Conservation (phyloP, 2,888 invertebrate genomes). For the Ischnus inquisitorius region DNA sequence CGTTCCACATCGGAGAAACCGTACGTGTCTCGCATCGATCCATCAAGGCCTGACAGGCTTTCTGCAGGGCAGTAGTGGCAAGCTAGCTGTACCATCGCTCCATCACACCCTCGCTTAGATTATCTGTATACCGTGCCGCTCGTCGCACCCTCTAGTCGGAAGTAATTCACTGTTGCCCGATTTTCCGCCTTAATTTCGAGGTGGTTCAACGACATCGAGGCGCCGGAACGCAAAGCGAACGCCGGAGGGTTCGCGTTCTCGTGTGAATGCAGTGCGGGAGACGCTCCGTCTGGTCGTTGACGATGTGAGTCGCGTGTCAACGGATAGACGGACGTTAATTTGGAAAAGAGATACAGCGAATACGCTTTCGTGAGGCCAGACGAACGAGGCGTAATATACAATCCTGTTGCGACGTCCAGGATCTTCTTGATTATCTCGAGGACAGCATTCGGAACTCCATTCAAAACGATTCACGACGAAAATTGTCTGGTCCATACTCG, state of each 20-base stretch:
- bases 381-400: background rate
- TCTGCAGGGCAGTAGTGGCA: slow-evolving; percentile 30
- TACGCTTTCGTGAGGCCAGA: background rate
- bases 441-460: slow-evolving; percentile 21
- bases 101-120: slow-evolving; percentile 78
- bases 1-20: slow-evolving; percentile 47
- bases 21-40: slow-evolving; percentile 77
- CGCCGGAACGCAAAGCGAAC: background rate
- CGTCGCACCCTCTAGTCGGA: slow-evolving; percentile 62
- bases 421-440: slow-evolving; percentile 9
- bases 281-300: slow-evolving; percentile 8
- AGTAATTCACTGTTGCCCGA: slow-evolving; percentile 67
- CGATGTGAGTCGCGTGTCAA: slow-evolving; percentile 6
- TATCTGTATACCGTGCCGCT: slow-evolving; percentile 73
- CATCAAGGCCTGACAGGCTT: slow-evolving; percentile 77
- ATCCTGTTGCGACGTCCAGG: background rate
- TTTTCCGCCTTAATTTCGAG: slow-evolving; percentile 54
- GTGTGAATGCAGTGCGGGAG: slow-evolving; percentile 1
- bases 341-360: background rate
- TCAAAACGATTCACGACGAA: background rate
- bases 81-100: slow-evolving; percentile 68
- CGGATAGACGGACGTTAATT: background rate
- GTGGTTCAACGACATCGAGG: slow-evolving; percentile 13
- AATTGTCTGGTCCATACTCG: background rate
- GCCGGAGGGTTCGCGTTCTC: background rate